Evolutionary conservation across 35 echinoderm and acorn worm species (phyloP).

Genomic region (Ptychodera flava): DNA sequence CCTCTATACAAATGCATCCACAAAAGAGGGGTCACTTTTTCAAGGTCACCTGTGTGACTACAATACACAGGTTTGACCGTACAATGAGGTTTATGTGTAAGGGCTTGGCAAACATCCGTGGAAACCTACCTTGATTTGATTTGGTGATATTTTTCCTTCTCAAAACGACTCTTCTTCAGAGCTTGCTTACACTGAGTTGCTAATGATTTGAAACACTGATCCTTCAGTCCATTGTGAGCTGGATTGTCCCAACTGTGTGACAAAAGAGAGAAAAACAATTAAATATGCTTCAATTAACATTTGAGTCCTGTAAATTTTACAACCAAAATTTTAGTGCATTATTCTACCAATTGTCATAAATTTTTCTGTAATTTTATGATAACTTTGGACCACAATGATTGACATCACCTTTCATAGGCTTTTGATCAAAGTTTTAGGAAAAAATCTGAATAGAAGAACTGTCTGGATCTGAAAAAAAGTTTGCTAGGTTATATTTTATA

Average conservation of each 20-base stretch:
- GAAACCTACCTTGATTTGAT: slow-evolving; percentile 62
- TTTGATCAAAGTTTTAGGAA: too few species aligned
- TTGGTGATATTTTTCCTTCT: slow-evolving; percentile 6
- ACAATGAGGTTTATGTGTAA: neutral
- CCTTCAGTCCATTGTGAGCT: slow-evolving; percentile 35
- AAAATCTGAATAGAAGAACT: too few species aligned
- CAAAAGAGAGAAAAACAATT: neutral
- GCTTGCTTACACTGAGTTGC: slow-evolving; percentile 34
- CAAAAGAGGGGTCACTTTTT: neutral
- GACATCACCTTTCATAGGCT: too few species aligned
- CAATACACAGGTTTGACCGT: neutral
- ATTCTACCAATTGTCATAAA: too few species aligned
- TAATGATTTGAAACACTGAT: slow-evolving; percentile 22
- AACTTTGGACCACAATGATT: too few species aligned
- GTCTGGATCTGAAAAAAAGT: too few species aligned
- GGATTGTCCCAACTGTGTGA: slow-evolving; percentile 50
- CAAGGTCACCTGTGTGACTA: neutral
- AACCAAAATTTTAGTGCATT: too few species aligned
- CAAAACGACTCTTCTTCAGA: slow-evolving; percentile 22
- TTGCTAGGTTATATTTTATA: too few species aligned
- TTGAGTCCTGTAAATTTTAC: too few species aligned
- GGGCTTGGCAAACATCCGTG: too few species aligned
- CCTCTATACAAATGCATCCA: neutral
- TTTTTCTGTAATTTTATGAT: too few species aligned
- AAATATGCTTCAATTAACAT: too few species aligned